Percentiles rank a stretch among this genome's conserved stretches.
Conservation (phyloP, 2,113 vertebrate species). For the Pleuronectes platessa region DNA sequence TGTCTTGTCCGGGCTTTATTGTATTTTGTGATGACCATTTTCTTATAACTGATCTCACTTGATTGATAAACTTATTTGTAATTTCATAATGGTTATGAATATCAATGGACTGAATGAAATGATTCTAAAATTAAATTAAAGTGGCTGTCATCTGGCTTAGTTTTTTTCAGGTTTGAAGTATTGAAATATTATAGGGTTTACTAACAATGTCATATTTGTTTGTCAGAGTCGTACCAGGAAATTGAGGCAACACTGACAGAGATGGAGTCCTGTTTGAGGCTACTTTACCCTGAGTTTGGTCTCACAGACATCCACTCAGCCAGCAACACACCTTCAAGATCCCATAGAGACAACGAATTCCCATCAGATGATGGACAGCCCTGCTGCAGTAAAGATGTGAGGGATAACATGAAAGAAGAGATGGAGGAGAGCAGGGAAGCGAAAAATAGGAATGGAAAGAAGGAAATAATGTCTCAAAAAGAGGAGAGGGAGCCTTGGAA, state of each 20-base stretch:
- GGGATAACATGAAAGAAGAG: background rate
- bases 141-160: background rate
- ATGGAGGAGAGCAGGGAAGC: background rate
- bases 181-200: background rate
- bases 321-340: background rate
- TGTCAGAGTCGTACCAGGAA: conserved; percentile 84
- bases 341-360: background rate
- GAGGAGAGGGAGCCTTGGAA: background rate
- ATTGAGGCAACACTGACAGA: conserved; percentile 85
- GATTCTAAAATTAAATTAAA: background rate
- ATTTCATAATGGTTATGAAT: too few species aligned
- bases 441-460: too few species aligned
- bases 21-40: too few species aligned
- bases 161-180: background rate
- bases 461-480: rapidly evolving
- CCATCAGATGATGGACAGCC: conserved; percentile 81
- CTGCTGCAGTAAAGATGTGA: conserved; percentile 89
- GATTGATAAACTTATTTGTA: too few species aligned
- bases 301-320: background rate
- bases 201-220: conserved; percentile 1
- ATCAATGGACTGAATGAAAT: background rate
- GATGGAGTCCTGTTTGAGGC: conserved; percentile 89
- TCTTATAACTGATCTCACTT: too few species aligned
- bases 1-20: too few species aligned
- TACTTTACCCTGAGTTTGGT: conserved; percentile 84